Conservation (phyloP, 2,888 invertebrate genomes). For the Mythimna ferrago region DNA sequence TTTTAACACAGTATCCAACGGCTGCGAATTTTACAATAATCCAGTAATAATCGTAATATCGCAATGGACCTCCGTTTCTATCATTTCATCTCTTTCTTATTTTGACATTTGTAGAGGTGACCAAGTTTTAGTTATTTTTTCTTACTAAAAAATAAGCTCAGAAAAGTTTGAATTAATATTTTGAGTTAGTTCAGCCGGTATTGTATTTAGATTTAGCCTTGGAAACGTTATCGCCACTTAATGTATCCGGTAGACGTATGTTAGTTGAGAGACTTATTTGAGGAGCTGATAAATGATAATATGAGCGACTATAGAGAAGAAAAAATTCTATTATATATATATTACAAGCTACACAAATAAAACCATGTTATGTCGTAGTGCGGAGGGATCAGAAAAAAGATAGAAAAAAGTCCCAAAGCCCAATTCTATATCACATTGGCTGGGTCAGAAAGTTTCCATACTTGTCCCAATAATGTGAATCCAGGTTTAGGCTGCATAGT, state of each 20-base stretch:
- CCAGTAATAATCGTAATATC: constrained; percentile 69
- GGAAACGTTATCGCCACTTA: neutral
- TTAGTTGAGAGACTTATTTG: no score
- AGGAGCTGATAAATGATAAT: no score
- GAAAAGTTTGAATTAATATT: neutral
- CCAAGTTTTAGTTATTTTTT: constrained; percentile 3
- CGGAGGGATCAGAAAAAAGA: no score
- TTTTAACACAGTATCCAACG: constrained; percentile 72
- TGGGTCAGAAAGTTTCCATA: no score
- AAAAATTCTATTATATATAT: neutral
- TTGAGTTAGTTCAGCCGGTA: neutral
- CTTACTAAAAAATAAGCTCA: constrained; percentile 27
- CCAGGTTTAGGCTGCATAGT: neutral
- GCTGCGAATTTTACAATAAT: constrained; percentile 74
- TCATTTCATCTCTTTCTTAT: constrained; percentile 57
- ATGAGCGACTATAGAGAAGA: no score
- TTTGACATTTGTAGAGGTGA: constrained; percentile 61
- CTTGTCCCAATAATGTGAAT: neutral
- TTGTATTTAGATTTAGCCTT: neutral
- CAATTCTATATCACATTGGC: no score
- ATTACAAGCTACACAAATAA: no score
- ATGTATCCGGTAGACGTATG: neutral
- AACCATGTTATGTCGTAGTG: neutral
- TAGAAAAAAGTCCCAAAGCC: no score
- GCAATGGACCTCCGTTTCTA: constrained; percentile 72